phyloP scores from a whole-genome alignment of 2,888 invertebrate species.

The Geotrupes spiniger region DNA sequence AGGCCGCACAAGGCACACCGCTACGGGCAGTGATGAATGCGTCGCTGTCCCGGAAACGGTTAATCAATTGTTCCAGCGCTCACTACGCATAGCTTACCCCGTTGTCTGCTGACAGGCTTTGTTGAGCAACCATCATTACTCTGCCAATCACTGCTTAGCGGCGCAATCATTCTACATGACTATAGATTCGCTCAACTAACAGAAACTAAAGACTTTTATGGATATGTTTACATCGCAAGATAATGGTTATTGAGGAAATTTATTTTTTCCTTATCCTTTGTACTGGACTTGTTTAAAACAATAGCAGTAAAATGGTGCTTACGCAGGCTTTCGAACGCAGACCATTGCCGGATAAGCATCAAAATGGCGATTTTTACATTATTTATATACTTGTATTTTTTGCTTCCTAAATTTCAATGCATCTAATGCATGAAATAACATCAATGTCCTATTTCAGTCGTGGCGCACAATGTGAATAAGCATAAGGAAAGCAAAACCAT shows the following conservation, averaged over 20 bases:
- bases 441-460: too few species aligned
- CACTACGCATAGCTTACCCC: conserved; percentile 41
- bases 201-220: conserved; percentile 22
- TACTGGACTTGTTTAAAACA: neutral
- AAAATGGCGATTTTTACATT: too few species aligned
- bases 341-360: too few species aligned
- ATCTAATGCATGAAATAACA: too few species aligned
- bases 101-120: conserved; percentile 47
- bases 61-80: conserved; percentile 48
- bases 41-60: conserved; percentile 48
- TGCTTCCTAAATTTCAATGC: too few species aligned
- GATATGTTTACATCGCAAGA: conserved; percentile 21
- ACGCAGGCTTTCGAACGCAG: too few species aligned
- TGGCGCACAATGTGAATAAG: too few species aligned
- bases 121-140: conserved; percentile 49
- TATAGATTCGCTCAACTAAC: conserved; percentile 17
- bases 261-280: neutral
- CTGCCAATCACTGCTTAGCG: conserved; percentile 45
- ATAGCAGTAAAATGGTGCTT: too few species aligned
- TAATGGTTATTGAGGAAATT: conserved; percentile 22
- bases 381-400: too few species aligned
- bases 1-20: conserved; percentile 25
- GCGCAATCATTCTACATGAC: conserved; percentile 26
- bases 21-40: conserved; percentile 46
- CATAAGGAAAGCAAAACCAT: too few species aligned